These are phyloP conservation scores for Macroglossus sobrinus DNA, from an alignment of 2,113 vertebrate species.

Conservation along the genomic window DNA sequence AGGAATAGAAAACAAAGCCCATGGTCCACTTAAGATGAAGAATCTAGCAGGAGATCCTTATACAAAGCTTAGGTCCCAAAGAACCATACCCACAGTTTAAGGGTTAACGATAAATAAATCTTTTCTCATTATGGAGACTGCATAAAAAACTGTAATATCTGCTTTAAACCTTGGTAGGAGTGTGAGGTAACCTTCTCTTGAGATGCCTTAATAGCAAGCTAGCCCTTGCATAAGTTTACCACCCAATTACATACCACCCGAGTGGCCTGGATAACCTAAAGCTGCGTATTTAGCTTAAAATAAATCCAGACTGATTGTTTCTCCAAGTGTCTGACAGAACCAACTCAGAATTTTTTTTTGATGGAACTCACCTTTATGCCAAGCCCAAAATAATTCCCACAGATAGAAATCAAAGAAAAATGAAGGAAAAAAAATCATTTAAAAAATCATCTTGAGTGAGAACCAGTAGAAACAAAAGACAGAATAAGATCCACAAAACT, in stretches of 20 bases:
- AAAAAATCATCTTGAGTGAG: neutral
- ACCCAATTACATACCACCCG: neutral
- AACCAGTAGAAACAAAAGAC: neutral
- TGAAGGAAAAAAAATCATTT: neutral
- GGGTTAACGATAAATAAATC: neutral
- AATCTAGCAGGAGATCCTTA: neutral
- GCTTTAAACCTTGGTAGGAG: neutral
- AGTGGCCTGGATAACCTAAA: neutral
- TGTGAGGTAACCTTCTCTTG: neutral
- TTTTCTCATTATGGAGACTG: neutral
- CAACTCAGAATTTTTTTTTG: neutral
- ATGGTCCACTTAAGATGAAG: neutral
- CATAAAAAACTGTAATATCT: neutral
- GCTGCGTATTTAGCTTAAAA: neutral
- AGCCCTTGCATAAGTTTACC: neutral
- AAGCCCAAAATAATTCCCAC: neutral
- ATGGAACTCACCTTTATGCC: neutral
- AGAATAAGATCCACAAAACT: neutral
- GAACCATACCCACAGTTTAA: neutral
- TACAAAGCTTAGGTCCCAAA: neutral
- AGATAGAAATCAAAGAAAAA: neutral
- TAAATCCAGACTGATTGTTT: neutral
- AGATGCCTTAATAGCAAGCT: neutral
- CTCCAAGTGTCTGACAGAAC: neutral
- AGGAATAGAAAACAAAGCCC: neutral